Evolutionary conservation across 2,797 vertebrate genomes (phyloP).

Genomic region (Denticeps clupeoides): DNA sequence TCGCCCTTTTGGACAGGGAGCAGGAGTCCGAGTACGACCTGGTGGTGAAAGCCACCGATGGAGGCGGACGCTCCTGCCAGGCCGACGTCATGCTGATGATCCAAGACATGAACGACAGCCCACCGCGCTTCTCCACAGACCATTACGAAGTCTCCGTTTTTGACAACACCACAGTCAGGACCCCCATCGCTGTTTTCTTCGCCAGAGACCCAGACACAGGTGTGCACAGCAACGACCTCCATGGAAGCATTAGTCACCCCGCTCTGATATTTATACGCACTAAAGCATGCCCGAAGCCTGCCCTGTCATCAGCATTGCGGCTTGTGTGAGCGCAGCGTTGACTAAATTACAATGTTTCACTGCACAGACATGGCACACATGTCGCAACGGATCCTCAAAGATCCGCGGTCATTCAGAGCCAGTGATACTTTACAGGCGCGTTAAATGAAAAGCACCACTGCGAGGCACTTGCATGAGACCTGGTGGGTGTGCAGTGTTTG

Average conservation of each 20-base stretch:
- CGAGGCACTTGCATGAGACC: too few relatives aligned
- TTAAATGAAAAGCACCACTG: too few relatives aligned
- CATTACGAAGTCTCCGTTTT: conserved; percentile 84
- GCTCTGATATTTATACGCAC: too few relatives aligned
- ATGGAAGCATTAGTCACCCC: too few relatives aligned
- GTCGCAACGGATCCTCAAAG: not conserved
- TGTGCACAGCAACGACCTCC: conserved; percentile 42
- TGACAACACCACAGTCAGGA: conserved; percentile 87
- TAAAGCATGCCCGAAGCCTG: too few relatives aligned
- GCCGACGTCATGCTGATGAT: conserved; percentile 67
- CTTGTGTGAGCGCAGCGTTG: too few relatives aligned
- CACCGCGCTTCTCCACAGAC: conserved; percentile 73
- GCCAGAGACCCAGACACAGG: conserved; percentile 88
- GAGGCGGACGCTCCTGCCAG: conserved; percentile 87
- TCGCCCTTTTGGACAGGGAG: conserved; percentile 75
- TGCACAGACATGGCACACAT: not conserved
- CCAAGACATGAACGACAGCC: conserved; percentile 88
- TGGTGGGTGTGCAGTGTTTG: conserved; percentile 27
- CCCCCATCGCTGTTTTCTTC: conserved; percentile 78
- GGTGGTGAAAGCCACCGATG: conserved; percentile 83
- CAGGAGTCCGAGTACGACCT: conserved; percentile 61
- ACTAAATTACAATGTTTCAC: not conserved
- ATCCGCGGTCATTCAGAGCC: not conserved
- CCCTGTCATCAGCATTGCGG: too few relatives aligned
- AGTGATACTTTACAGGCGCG: conserved; percentile 1